A percentile compares a stretch with the other conserved stretches of the same genome.
phyloP scores from a whole-genome alignment of 2,113 vertebrate genomes.

The Callaeas wilsoni region DNA sequence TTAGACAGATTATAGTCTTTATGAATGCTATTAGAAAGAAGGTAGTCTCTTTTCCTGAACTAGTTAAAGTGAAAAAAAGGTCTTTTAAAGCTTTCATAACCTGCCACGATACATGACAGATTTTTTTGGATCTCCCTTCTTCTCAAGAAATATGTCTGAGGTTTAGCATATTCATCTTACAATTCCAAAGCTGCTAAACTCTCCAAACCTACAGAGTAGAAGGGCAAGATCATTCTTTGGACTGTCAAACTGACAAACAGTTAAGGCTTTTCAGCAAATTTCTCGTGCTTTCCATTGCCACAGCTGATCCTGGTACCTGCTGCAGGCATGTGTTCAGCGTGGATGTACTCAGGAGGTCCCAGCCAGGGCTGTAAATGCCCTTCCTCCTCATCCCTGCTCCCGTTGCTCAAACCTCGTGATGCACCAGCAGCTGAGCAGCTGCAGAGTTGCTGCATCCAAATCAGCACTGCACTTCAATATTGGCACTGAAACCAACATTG shows the following conservation, averaged over 20 bases:
- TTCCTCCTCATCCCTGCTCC: neutral
- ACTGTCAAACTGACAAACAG: neutral
- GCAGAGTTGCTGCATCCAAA: neutral
- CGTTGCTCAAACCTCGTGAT: neutral
- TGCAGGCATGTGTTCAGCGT: accelerated
- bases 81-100: neutral
- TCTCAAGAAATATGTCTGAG: neutral
- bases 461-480: neutral
- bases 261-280: neutral
- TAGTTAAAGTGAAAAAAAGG: neutral
- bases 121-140: neutral
- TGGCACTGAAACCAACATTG: neutral
- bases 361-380: neutral
- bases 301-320: neutral
- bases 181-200: neutral
- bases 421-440: neutral
- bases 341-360: neutral
- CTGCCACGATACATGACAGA: neutral
- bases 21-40: neutral
- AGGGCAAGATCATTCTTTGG: neutral
- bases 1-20: neutral
- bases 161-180: neutral
- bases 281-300: neutral
- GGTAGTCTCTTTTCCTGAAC: neutral
- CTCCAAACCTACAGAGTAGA: neutral